A percentile compares a stretch with the other conserved stretches of the same genome.
Evolutionary conservation across 1,140 invertebrate species (phyloP).

Genomic region (Cydia strobilella): DNA sequence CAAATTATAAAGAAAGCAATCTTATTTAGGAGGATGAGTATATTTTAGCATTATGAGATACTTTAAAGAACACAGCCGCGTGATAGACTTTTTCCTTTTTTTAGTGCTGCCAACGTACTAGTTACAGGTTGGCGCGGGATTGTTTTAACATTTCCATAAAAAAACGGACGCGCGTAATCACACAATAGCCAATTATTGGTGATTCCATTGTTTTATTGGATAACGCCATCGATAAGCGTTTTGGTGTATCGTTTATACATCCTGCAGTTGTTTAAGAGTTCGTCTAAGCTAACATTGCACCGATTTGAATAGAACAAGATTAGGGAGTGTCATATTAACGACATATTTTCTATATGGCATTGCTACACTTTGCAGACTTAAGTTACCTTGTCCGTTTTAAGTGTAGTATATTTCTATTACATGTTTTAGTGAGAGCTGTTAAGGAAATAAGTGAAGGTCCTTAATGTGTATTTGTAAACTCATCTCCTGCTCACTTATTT

Average conservation of each 20-base stretch:
- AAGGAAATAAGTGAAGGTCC: too few species aligned
- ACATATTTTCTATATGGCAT: too few species aligned
- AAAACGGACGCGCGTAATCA: constrained; percentile 48
- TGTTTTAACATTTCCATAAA: constrained; percentile 51
- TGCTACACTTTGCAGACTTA: too few species aligned
- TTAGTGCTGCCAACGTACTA: constrained; percentile 41
- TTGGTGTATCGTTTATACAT: constrained; percentile 54
- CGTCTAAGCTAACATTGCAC: too few species aligned
- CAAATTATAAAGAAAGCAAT: constrained; percentile 59
- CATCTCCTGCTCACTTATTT: too few species aligned
- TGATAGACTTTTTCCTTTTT: constrained; percentile 54
- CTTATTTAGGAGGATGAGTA: constrained; percentile 56
- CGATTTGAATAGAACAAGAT: too few species aligned
- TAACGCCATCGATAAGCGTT: constrained; percentile 50
- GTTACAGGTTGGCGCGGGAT: constrained; percentile 39
- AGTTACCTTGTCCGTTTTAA: too few species aligned
- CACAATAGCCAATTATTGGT: constrained; percentile 64
- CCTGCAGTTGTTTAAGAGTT: constrained; percentile 50
- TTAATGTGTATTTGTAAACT: too few species aligned
- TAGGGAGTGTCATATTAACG: too few species aligned
- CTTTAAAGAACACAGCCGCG: constrained; percentile 55
- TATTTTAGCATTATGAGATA: constrained; percentile 64
- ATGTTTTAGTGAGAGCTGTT: too few species aligned
- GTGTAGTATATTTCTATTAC: too few species aligned
- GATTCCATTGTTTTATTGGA: constrained; percentile 68